Base-by-base conservation (phyloP, 2,888 invertebrate species). In the Andrena hattorfiana region DNA sequence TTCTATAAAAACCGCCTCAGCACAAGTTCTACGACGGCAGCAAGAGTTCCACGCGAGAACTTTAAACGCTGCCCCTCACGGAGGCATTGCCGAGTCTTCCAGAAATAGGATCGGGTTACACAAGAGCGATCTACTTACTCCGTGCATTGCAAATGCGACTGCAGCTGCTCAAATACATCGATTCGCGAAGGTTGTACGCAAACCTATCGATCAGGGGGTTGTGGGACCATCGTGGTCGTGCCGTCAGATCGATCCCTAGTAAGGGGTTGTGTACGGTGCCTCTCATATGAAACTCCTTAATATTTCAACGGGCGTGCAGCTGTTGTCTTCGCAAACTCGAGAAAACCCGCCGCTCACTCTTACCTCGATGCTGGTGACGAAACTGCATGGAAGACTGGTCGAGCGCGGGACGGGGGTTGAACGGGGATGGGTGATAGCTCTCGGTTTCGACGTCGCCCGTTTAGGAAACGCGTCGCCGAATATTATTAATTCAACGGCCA, bases 321-420 rank as follows among this genome's bases (percentile, higher is more conserved):
- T 92, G 92, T 92, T 90, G 90, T 90, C 88, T 92, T 90, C 92
- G 89, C 91, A 87, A 89, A 89, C 89, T 89, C 85, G 87, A 83
- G 86, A 87, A 87, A 87, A 87, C 73, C 75, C 63, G 54, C 30
- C 32, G 63, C 68, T 69, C 60, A 51, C 68, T 85, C 82, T 73
- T 63, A 81, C 64, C 35, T 56, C 60, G 70, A 48, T 35, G 35
- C 64, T 76, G 66, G 54, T 62, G 78, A 72, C 56, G 67, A 81
- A 73, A 79, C 51, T 62, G 59, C 54, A 67, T 20, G 68, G 80
- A 62, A 49, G 16, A 69, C 28, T 30, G 56, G 56, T 42, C 59
- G 30, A 54, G 26, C 16, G 42, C 42, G 26, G 49, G 42, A 23
- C 26, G 42, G 23, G 54, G 48, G 28, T 10, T 20, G 63, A 10